Percentiles rank a stretch among this genome's conserved stretches.
Conservation (phyloP, 37 sponge, comb jelly and placozoan genomes). For the Tethya wilhelma region DNA sequence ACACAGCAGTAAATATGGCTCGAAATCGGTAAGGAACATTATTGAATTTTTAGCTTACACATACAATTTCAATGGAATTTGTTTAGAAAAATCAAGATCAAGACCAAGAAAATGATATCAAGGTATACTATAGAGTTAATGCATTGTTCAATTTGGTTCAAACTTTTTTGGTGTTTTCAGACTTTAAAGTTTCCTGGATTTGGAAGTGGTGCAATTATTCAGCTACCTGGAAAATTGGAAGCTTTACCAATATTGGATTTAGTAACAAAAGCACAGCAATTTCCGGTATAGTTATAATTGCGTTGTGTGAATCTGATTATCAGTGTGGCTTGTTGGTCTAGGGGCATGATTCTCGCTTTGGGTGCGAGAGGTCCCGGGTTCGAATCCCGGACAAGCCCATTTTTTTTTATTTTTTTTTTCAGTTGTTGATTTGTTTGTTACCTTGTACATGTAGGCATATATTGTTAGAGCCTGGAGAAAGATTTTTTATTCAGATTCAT, state of each 20-base stretch:
- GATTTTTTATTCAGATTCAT: constrained; percentile 58
- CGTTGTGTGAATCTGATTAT: not conserved
- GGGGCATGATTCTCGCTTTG: constrained; percentile 93
- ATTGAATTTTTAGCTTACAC: too few relatives aligned
- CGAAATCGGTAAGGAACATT: not conserved
- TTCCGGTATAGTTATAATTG: constrained; percentile 27
- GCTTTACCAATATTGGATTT: constrained; percentile 53
- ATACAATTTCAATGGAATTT: not conserved
- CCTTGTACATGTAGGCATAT: constrained; percentile 6
- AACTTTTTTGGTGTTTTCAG: not conserved
- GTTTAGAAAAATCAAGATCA: not conserved
- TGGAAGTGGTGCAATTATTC: not conserved
- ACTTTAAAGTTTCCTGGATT: constrained; percentile 15
- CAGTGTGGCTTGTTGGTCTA: constrained; percentile 83
- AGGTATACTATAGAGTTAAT: too few relatives aligned
- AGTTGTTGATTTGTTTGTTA: not conserved
- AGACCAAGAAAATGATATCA: too few relatives aligned
- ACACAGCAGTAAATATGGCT: too few relatives aligned
- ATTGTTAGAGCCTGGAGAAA: constrained; percentile 51
- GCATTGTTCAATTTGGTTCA: too few relatives aligned
- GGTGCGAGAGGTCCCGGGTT: constrained; percentile 95
- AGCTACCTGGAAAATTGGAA: constrained; percentile 65
- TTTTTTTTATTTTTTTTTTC: constrained; percentile 55
- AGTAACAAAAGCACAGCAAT: constrained; percentile 37
- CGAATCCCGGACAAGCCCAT: constrained; percentile 90